Evolutionary conservation across 2,888 invertebrate genomes (phyloP), one percentile per base, ranked within the genome.

Genomic region (Campoletis raptor): DNA sequence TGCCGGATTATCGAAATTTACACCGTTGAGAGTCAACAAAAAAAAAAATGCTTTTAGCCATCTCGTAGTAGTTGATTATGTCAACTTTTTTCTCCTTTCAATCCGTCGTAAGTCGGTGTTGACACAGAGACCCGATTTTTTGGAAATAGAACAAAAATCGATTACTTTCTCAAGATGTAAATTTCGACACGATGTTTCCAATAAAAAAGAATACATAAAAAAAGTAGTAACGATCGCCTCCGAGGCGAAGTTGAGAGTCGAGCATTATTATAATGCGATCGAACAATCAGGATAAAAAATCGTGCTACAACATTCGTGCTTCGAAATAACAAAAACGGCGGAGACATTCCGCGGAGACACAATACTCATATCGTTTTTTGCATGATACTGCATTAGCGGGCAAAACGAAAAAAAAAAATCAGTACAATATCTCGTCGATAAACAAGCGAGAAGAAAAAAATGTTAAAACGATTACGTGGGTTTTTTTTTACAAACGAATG

Each of bases 351-450:
- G 36, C 52, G 37, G 30, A 12, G 48, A 76, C 37, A 57, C 30
- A 67, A 76, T 45, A 21, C 15, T 30, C 24, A 12, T 67, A 37
- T 78, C 37, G 9, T 73, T 66, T 54, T 82, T 72, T 36, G 73
- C 21, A 48, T 30, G 24, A 76, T 76, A 82, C 24, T 54, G 24
- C 24, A 54, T 40, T 12, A 77, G 30, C 30, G 6, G 30, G 30
- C 12, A 80, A 81, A 66, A 67, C 4, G n/a, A n/a, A 15, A 80
- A n/a, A 10, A 54, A 8, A 54, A 73, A 85, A 79, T 83, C 40
- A 72, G 18, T 42, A 48, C 24, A 54, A 74, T 15, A 42, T 61
- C 30, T 61, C 30, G 21, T 81, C 61, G 67, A 54, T 57, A 36
- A 69, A 48, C 2, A 54, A 48, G 42, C 24, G 54, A 37, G 21